phyloP scores from a whole-genome alignment of 2,797 vertebrate species.

The Molothrus ater region DNA sequence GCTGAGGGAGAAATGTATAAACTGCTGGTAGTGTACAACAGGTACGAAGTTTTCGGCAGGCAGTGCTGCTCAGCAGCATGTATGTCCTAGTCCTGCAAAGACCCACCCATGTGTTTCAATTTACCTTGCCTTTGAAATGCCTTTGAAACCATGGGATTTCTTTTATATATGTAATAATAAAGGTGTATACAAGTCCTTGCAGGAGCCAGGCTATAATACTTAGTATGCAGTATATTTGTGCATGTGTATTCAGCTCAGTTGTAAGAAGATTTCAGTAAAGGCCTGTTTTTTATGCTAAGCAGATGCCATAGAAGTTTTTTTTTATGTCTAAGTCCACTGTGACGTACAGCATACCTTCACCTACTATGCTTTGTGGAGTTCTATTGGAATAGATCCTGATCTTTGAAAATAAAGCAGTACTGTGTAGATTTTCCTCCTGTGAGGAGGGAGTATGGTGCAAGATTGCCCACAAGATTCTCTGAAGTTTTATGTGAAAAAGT shows the following conservation, averaged over 20 bases:
- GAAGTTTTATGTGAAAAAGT: background rate
- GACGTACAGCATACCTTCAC: background rate
- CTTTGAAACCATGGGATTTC: background rate
- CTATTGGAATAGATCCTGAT: background rate
- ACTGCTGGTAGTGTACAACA: background rate
- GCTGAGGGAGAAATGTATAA: background rate
- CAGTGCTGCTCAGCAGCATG: background rate
- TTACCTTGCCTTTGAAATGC: background rate
- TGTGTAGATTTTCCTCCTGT: background rate
- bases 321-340: background rate
- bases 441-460: background rate
- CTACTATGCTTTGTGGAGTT: background rate
- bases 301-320: background rate
- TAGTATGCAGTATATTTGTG: background rate
- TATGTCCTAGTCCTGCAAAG: background rate
- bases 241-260: background rate
- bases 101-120: background rate
- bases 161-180: background rate
- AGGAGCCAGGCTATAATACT: background rate
- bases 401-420: background rate
- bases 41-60: background rate
- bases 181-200: background rate
- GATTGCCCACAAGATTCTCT: background rate
- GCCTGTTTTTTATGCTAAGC: background rate
- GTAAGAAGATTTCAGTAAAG: background rate